phyloP scores from a whole-genome alignment of 2,888 invertebrate species.

The Lycia hirtaria region DNA sequence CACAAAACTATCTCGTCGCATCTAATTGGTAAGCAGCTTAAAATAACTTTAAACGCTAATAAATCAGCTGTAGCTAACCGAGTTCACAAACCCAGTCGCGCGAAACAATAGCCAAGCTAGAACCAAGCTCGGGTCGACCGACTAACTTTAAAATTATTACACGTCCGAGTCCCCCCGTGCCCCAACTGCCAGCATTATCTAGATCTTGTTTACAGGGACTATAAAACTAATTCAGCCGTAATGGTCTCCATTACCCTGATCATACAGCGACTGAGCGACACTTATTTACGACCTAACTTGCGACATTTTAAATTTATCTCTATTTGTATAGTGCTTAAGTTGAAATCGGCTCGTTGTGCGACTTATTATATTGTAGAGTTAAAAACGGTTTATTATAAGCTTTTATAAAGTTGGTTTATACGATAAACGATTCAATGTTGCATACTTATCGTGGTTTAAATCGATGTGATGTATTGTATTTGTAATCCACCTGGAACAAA shows the following conservation, averaged over 20 bases:
- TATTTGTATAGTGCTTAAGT: constrained; percentile 6
- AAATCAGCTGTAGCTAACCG: constrained; percentile 18
- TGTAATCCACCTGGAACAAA: constrained; percentile 78
- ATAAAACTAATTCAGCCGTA: constrained; percentile 59
- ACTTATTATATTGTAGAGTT: constrained; percentile 10
- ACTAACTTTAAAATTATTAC: constrained; percentile 42
- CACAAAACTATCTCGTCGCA: constrained; percentile 8
- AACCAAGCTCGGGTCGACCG: constrained; percentile 32
- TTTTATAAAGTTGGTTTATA: constrained; percentile 18
- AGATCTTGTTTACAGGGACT: constrained; percentile 54
- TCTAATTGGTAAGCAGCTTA: constrained; percentile 1
- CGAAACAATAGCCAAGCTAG: constrained; percentile 35
- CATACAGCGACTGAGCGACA: constrained; percentile 41
- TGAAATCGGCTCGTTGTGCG: neutral
- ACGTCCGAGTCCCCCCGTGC: constrained; percentile 47
- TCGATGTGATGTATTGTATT: constrained; percentile 54
- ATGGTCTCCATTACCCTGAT: constrained; percentile 51
- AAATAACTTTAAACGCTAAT: constrained; percentile 16
- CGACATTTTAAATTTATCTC: constrained; percentile 40
- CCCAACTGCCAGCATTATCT: constrained; percentile 51
- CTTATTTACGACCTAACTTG: constrained; percentile 16
- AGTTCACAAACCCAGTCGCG: constrained; percentile 20
- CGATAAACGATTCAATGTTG: constrained; percentile 42
- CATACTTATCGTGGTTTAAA: constrained; percentile 65
- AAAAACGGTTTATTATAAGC: constrained; percentile 24